Conservation (phyloP, 2,113 vertebrate species). For the Crypturellus undulatus region DNA sequence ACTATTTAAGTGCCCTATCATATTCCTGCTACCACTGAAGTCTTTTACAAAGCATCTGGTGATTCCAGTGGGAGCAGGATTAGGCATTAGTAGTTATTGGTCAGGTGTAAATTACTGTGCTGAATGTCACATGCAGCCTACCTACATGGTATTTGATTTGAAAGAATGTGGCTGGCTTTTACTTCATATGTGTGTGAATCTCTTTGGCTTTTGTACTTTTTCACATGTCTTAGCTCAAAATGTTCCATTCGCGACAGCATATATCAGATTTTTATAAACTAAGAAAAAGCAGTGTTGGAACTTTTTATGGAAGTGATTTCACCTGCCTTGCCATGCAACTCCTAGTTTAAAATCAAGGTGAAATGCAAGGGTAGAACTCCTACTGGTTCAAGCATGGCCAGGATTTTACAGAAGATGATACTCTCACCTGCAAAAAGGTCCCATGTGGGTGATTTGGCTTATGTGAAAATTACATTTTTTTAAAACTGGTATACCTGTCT, state of each 20-base stretch:
- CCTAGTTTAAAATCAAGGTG: not conserved
- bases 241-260: conserved; percentile 14
- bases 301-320: not conserved
- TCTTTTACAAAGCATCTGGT: conserved; percentile 26
- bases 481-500: not conserved
- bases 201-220: conserved; percentile 52
- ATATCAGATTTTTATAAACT: conserved; percentile 19
- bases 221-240: conserved; percentile 32
- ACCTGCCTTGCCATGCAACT: not conserved
- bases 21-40: conserved; percentile 7
- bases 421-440: not conserved
- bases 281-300: not conserved
- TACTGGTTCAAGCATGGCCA: not conserved
- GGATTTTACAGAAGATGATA: not conserved
- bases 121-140: conserved; percentile 71
- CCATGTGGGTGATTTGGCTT: not conserved
- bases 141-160: conserved; percentile 43
- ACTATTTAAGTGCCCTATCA: not conserved
- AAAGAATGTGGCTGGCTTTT: conserved; percentile 32
- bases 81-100: conserved; percentile 30
- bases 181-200: conserved; percentile 52
- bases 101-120: conserved; percentile 72
- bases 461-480: not conserved
- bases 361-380: not conserved
- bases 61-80: conserved; percentile 15